Evolutionary conservation across 2,888 invertebrate species (phyloP), one percentile per base, ranked within the genome.

Genomic region (Tortrix viridana): DNA sequence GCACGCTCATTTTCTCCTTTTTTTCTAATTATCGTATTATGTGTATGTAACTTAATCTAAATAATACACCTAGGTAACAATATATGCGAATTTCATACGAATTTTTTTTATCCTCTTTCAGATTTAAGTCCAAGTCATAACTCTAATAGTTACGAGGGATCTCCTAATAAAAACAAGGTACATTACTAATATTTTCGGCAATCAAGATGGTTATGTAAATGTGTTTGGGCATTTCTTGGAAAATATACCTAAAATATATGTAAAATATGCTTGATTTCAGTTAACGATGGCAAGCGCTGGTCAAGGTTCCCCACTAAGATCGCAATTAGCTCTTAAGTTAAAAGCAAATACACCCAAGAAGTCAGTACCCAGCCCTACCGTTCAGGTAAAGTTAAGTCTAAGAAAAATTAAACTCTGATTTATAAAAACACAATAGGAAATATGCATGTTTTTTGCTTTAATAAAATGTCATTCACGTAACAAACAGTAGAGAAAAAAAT

Each of bases 291-390:
- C 93, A 16, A 92, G 92, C 75, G 94, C 94, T 65, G 95, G 95
- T 38, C 95, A 96, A 80, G 96, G 96, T 26, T 96, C 96, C 14
- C 96, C 96, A 3, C 88, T 96, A 59, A 92, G 96, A 72, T 95
- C 95, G 59, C 95, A 95, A 81, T 87, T 96, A 72, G 95, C 95
- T 58, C 87, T 95, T 72, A 95, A 95, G 86, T 85, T 95, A 67
- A 94, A 94, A 86, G 92, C 93, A 68, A 92, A 94, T 71, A 91
- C 93, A 72, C 93, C 94, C 22, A 92, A 92, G 74, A 92, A 92
- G 74, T 76, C 77, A 60, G 82, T 77, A 16, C 89, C 90, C 23
- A 92, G 90, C 76, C 92, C 92, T 57, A 88, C 91, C 32, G 85
- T 90, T 18, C 92, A 92, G 88, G 93, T 92, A 57, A 53, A 5